phyloP scores from a whole-genome alignment of 2,113 vertebrate species.

The Oryzias woworae region DNA sequence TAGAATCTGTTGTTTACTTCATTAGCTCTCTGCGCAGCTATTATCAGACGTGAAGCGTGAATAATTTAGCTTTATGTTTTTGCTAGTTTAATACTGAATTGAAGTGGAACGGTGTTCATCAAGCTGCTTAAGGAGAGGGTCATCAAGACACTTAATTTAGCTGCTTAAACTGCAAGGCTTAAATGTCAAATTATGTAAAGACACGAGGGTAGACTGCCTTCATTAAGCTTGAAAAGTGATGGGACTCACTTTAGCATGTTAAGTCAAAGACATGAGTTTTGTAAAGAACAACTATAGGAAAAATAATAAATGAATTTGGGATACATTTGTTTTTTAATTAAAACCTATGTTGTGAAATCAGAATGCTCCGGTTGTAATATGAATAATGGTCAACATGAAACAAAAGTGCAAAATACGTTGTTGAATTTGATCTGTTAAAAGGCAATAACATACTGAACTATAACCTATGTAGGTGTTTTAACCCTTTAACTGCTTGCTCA shows the following conservation, averaged over 20 bases:
- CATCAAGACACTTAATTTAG: not conserved
- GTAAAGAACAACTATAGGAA: too few species aligned
- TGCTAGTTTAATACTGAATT: not conserved
- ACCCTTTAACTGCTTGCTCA: too few species aligned
- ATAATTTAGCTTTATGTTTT: not conserved
- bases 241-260: not conserved
- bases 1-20: not conserved
- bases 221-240: conserved; percentile 11
- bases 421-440: too few species aligned
- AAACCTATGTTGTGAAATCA: too few species aligned
- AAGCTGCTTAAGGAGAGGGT: conserved; percentile 2
- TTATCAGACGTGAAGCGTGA: not conserved
- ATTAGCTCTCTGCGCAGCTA: not conserved
- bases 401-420: too few species aligned
- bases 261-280: too few species aligned
- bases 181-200: not conserved
- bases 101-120: not conserved
- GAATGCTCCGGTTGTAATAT: too few species aligned
- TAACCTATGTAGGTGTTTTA: too few species aligned
- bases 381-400: too few species aligned
- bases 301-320: too few species aligned
- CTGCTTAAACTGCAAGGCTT: not conserved
- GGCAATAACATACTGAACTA: too few species aligned
- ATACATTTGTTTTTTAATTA: too few species aligned
- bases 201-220: not conserved